Base-by-base conservation (phyloP, 64 coral and sea anemone species). In the Stichodactyla mertensii region DNA sequence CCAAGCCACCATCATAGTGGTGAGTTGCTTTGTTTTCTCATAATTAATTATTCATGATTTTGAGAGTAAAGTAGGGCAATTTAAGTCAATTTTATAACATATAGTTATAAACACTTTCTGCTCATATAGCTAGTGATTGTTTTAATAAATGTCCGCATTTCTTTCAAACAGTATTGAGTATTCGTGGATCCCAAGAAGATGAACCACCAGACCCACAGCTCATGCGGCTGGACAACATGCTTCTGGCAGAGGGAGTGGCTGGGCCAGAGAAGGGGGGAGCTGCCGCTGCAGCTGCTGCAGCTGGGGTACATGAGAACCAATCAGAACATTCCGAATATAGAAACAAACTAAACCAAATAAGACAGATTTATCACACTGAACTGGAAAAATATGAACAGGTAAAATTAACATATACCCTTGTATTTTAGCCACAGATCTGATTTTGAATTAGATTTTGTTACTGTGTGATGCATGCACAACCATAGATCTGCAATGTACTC, bases 371-470 rank as follows among this genome's bases (percentile, higher is more conserved):
- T 71, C 97, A 99, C 58, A 99, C 97, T 85, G 97, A 99, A 86
- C 90, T 99, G 79, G 97, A 99, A 88, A 99, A 99, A 92, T 99
- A 99, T 91, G 97, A 99, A 79, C 97, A 99, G 93, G 97, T 99
- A 86, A 20, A 55, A 74, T 58, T 11, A 9, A 58, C 3, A 15
- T 58, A 58, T 11, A 58, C 56, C 8, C 1, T 58, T 58, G 14
- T 58, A 9, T 58, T 58, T 15, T 5, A 58, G 14, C 56, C 8
- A 4, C 56, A 58, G 8, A 11, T 58, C 56, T 11, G 56, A 45
- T 45, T 45, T 45, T 45, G 36, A 45, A 45, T 45, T 45, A 45
- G 36, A 45, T 45, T 45, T 45, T 45, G 36, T 45, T 45, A 45
- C 36, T 4, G 1, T 45, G 36, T 45, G 1, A 45, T 45, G 3